phyloP scores from a whole-genome alignment of 1,140 invertebrate genomes.

The Drosophila pallidifrons region DNA sequence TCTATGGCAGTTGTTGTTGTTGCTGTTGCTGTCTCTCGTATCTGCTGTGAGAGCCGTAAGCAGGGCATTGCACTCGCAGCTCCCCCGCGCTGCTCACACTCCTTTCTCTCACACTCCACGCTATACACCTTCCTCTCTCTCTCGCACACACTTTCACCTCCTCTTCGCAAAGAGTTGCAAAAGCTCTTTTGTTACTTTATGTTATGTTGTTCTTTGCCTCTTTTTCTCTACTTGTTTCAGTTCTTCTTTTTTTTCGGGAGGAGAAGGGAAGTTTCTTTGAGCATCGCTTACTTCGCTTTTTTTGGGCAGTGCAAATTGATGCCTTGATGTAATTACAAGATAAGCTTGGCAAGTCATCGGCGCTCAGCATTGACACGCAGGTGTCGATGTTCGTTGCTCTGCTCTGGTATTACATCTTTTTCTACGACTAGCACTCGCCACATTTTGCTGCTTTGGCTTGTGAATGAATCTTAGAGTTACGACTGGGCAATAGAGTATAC shows the following conservation, averaged over 20 bases:
- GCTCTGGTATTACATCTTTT: not conserved
- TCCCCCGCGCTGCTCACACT: slow-evolving; percentile 13
- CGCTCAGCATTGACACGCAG: slow-evolving; percentile 63
- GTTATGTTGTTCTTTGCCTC: not conserved
- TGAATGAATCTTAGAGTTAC: slow-evolving; percentile 7
- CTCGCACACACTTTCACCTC: slow-evolving; percentile 51
- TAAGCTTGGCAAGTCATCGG: slow-evolving; percentile 67
- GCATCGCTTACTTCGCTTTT: not conserved
- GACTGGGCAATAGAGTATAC: too few relatives aligned
- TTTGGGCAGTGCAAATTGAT: slow-evolving; percentile 22
- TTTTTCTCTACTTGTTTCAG: not conserved
- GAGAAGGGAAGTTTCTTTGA: not conserved
- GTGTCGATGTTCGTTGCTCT: slow-evolving; percentile 19
- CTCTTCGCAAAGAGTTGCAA: slow-evolving; percentile 51
- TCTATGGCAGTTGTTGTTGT: not conserved
- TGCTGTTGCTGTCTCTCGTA: slow-evolving; percentile 17
- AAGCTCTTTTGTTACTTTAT: slow-evolving; percentile 61
- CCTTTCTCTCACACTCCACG: slow-evolving; percentile 2
- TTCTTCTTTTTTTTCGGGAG: not conserved
- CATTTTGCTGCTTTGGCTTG: not conserved
- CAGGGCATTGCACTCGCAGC: slow-evolving; percentile 81
- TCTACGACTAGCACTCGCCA: too few relatives aligned
- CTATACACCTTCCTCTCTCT: slow-evolving; percentile 10
- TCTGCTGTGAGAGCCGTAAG: slow-evolving; percentile 60
- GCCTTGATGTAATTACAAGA: slow-evolving; percentile 70